These are phyloP conservation scores for Aleiodes testaceus DNA, from an alignment of 2,888 invertebrate species.

Conservation along the genomic window DNA sequence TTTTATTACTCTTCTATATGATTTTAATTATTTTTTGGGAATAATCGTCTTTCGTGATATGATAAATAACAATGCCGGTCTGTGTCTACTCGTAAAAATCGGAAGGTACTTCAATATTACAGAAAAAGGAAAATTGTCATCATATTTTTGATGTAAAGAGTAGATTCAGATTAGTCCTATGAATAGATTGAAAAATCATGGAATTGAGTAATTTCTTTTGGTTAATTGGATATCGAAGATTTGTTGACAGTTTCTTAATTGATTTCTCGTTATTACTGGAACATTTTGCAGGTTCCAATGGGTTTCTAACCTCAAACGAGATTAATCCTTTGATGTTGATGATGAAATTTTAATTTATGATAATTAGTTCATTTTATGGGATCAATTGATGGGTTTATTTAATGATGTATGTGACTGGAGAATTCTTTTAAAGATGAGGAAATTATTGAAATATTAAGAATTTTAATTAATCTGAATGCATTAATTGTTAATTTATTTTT, in stretches of 20 bases:
- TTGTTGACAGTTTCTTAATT: too few relatives aligned
- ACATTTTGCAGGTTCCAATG: neutral
- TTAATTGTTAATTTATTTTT: constrained; percentile 22
- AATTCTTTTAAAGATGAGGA: too few relatives aligned
- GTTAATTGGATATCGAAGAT: neutral
- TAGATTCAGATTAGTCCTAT: too few relatives aligned
- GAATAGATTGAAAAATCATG: too few relatives aligned
- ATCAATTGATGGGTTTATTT: too few relatives aligned
- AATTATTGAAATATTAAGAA: too few relatives aligned
- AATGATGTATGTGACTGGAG: too few relatives aligned
- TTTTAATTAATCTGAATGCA: too few relatives aligned
- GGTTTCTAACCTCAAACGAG: constrained; percentile 4
- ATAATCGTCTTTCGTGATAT: neutral
- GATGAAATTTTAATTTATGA: neutral
- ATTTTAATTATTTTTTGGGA: constrained; percentile 2
- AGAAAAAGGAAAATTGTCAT: neutral
- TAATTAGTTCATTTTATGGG: neutral
- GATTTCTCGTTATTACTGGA: neutral
- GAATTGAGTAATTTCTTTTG: too few relatives aligned
- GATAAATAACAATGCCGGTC: constrained; percentile 37
- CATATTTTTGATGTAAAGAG: too few relatives aligned
- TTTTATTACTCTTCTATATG: constrained; percentile 15
- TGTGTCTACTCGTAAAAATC: constrained; percentile 29
- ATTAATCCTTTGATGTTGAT: neutral
- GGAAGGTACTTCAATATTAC: constrained; percentile 34